A percentile compares a stretch with the other conserved stretches of the same genome.
These are phyloP conservation scores for Neelides folsomi DNA, from an alignment of 2,888 invertebrate genomes.

Conservation along the genomic window DNA sequence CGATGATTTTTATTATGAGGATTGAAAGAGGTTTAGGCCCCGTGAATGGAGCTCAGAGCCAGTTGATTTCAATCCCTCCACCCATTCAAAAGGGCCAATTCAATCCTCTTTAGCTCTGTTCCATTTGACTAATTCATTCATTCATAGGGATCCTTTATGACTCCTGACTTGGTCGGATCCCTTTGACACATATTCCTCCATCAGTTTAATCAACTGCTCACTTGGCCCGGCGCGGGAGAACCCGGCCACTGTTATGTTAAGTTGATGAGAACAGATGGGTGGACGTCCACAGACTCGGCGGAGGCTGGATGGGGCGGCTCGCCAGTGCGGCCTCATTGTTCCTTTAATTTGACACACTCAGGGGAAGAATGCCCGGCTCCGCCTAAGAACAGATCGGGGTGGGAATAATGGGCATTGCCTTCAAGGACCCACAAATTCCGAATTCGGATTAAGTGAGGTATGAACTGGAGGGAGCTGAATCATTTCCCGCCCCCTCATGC, in stretches of 20 bases:
- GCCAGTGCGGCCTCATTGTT: constrained; percentile 29
- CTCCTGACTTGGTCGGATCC: too few species aligned
- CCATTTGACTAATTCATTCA: too few species aligned
- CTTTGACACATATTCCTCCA: too few species aligned
- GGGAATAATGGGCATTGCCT: too few species aligned
- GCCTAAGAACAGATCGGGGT: constrained; percentile 33
- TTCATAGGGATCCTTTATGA: too few species aligned
- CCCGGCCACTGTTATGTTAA: constrained; percentile 1
- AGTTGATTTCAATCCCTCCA: constrained; percentile 5
- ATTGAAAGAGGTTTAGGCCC: constrained; percentile 9
- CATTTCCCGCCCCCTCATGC: too few species aligned
- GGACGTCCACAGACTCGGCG: constrained; percentile 3
- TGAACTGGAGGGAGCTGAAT: too few species aligned
- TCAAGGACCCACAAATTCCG: too few species aligned
- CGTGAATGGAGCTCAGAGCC: too few species aligned
- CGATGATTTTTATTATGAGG: constrained; percentile 18
- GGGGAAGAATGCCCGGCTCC: constrained; percentile 33
- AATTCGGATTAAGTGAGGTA: too few species aligned
- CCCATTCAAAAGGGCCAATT: background rate
- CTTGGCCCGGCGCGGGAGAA: too few species aligned
- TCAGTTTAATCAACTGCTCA: too few species aligned
- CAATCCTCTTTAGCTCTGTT: constrained; percentile 1
- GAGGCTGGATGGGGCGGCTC: constrained; percentile 14
- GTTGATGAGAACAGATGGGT: constrained; percentile 7
- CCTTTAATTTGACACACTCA: constrained; percentile 34